phyloP scores from a whole-genome alignment of 2,113 vertebrate genomes.

The Pseudorhombus dupliciocellatus region DNA sequence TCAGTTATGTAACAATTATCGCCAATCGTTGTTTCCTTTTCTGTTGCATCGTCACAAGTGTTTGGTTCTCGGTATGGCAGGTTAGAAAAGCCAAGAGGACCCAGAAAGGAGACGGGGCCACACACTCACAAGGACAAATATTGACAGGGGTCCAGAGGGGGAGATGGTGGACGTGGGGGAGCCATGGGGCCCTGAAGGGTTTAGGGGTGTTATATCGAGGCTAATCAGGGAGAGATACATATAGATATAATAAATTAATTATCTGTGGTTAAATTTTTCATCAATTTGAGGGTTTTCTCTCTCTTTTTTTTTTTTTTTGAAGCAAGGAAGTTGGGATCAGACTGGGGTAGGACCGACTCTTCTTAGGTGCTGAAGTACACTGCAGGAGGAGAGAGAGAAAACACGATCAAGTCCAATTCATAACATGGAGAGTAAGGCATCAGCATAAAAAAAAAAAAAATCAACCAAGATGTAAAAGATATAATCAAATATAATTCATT shows the following conservation, averaged over 20 bases:
- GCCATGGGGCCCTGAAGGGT: constrained; percentile 70
- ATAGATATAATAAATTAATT: constrained; percentile 64
- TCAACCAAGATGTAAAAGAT: not conserved
- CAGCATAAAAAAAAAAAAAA: not conserved
- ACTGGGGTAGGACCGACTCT: constrained; percentile 77
- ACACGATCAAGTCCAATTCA: not conserved
- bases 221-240: constrained; percentile 60
- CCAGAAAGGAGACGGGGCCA: constrained; percentile 80
- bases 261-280: constrained; percentile 70
- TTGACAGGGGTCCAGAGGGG: constrained; percentile 77
- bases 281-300: constrained; percentile 62
- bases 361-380: constrained; percentile 88
- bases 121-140: constrained; percentile 82
- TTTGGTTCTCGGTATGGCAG: constrained; percentile 78
- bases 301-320: constrained; percentile 57
- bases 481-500: not conserved
- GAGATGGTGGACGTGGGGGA: constrained; percentile 70
- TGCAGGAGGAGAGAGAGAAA: constrained; percentile 51
- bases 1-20: constrained; percentile 80
- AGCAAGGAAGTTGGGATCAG: constrained; percentile 73
- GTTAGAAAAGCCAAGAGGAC: constrained; percentile 81
- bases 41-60: constrained; percentile 76
- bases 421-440: not conserved
- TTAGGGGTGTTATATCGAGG: constrained; percentile 74
- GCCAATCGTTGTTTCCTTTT: constrained; percentile 74